Base-by-base conservation (phyloP, 2,797 vertebrate species). In the Argyrosomus regius region DNA sequence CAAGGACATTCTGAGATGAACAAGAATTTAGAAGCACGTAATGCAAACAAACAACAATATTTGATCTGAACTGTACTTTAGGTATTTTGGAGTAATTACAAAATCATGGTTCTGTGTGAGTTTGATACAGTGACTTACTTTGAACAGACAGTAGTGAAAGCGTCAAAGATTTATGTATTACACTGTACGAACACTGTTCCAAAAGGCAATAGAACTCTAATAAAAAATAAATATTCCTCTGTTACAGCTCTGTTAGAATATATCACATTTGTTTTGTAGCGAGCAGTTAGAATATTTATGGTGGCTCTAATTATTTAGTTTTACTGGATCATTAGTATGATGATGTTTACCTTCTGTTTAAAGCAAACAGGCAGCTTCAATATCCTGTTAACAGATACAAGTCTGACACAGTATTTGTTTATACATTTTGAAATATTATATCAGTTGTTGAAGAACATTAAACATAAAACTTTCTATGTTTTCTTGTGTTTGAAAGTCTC, bases 401-500 rank as follows among this genome's bases (percentile, higher is more conserved):
- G 43, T 41, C 62, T 0, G 6, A 39, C 35, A 39, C 22, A 0
- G 7, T 60, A 16, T 65, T 48, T 46, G 53, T 64, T 53, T 56
- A 28, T 14, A 53, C 5, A 62, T 75, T 26, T 52, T 73, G 53
- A 70, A 73, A 31, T 58, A 58, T 41, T 58, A 58, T 41, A 72
- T 61, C n/a, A 62, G 16, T 60, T 64, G 24, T 59, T 72, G n/a
- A 50, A 53, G 64, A 69, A 57, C 7, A 54, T 63, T 20, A 17
- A 46, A 60, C 43, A 31, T 49, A 54, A 54, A 77, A 75, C 20
- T 17, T 65, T 1, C 24, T 28, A 43, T 24, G 3, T 58, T 80
- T 80, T 35, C n/a, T 65, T 73, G 46, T 45, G 45, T 79, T 66
- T 70, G 46, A 84, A 73, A 77, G 12, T 54, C 49, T 80, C 63